Percentiles rank a stretch among this genome's conserved stretches.
Conservation (phyloP, 2,888 invertebrate genomes). For the Marasmarcha lunaedactyla region DNA sequence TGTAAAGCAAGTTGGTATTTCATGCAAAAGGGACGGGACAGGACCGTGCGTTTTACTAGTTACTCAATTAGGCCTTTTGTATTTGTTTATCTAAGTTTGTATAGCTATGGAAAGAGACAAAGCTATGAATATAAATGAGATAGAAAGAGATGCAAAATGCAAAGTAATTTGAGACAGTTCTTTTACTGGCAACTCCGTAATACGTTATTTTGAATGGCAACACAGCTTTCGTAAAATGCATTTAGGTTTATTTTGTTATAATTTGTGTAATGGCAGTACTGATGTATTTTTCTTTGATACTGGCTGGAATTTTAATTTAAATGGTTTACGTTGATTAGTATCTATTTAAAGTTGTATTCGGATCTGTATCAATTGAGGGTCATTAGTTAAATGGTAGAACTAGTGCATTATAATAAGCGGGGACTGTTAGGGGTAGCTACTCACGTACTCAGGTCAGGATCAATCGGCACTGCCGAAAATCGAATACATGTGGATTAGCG, state of each 20-base stretch:
- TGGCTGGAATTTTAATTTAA: too few relatives aligned
- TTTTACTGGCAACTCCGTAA: conserved; percentile 54
- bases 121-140: conserved; percentile 17
- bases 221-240: conserved; percentile 65
- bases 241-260: conserved; percentile 53
- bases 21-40: conserved; percentile 55
- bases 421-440: too few relatives aligned
- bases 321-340: too few relatives aligned
- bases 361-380: too few relatives aligned
- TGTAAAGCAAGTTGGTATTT: conserved; percentile 22
- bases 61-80: conserved; percentile 73
- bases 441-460: too few relatives aligned
- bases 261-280: conserved; percentile 49
- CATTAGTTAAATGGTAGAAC: too few relatives aligned
- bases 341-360: too few relatives aligned
- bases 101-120: conserved; percentile 41
- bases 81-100: conserved; percentile 71
- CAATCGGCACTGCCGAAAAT: too few relatives aligned
- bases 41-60: conserved; percentile 68
- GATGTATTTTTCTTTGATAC: conserved; percentile 54
- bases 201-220: conserved; percentile 69
- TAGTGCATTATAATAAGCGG: too few relatives aligned
- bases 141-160: conserved; percentile 31
- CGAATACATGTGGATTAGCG: too few relatives aligned
- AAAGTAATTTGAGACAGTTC: conserved; percentile 70